Conservation (phyloP, 2,888 invertebrate species). For the Heliconius hortense region DNA sequence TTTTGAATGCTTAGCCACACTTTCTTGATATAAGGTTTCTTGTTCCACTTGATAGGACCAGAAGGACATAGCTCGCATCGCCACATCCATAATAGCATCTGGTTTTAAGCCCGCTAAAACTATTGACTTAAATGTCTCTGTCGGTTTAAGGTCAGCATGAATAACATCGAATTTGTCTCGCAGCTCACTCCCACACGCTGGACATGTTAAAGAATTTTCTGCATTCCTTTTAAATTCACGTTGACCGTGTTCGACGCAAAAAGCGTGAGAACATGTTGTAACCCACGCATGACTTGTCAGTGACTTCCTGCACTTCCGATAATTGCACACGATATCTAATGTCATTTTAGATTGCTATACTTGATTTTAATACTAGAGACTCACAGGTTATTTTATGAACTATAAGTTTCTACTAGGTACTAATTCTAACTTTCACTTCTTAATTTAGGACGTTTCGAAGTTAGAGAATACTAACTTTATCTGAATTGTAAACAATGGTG, state of each 20-base stretch:
- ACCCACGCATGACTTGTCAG: constrained; percentile 77
- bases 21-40: constrained; percentile 77
- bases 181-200: constrained; percentile 76
- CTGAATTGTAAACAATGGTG: constrained; percentile 8
- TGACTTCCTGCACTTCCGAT: constrained; percentile 76
- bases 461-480: neutral
- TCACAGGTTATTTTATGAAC: neutral
- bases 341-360: constrained; percentile 50
- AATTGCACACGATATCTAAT: constrained; percentile 78
- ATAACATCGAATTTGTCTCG: constrained; percentile 79
- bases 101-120: constrained; percentile 79
- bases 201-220: constrained; percentile 73
- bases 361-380: neutral
- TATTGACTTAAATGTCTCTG: constrained; percentile 79
- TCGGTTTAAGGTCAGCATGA: constrained; percentile 76
- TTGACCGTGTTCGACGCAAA: constrained; percentile 80
- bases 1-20: constrained; percentile 70
- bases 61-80: constrained; percentile 80
- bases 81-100: constrained; percentile 79
- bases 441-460: no score
- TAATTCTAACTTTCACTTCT: neutral
- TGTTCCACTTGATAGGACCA: constrained; percentile 81
- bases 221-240: constrained; percentile 72
- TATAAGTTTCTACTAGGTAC: neutral
- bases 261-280: constrained; percentile 80